phyloP scores from a whole-genome alignment of 2,113 vertebrate species.

The Scomber japonicus region DNA sequence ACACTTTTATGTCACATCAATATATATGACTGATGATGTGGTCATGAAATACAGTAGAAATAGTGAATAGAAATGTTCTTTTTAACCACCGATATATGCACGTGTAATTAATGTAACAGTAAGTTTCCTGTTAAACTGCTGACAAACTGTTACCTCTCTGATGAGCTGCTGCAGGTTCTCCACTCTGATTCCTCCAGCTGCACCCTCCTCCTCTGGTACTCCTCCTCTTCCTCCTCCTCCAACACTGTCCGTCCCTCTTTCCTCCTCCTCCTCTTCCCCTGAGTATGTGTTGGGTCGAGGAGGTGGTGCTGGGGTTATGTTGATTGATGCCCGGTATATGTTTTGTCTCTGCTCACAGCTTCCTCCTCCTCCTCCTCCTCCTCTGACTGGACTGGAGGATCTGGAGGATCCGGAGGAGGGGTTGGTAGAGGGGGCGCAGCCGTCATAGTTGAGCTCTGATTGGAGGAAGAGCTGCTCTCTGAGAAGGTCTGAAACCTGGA shows the following conservation, averaged over 20 bases:
- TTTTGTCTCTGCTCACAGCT: conserved; percentile 70
- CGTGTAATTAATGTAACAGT: too few relatives aligned
- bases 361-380: neutral
- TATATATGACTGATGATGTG: too few relatives aligned
- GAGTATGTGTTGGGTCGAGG: conserved; percentile 77
- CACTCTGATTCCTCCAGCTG: conserved; percentile 52
- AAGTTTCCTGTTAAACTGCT: too few relatives aligned
- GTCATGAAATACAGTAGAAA: too few relatives aligned
- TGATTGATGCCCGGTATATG: conserved; percentile 90
- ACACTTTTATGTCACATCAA: too few relatives aligned
- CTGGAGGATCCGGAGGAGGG: conserved; percentile 89
- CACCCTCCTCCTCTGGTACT: conserved; percentile 8
- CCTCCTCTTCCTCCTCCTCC: conserved; percentile 28
- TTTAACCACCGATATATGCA: too few relatives aligned
- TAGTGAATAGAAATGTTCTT: too few relatives aligned
- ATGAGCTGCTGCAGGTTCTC: conserved; percentile 92
- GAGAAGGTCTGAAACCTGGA: conserved; percentile 92
- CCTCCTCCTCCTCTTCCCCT: conserved; percentile 13
- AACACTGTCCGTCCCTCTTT: neutral
- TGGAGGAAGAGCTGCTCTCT: conserved; percentile 93
- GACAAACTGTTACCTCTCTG: conserved; percentile 85
- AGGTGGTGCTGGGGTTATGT: conserved; percentile 88
- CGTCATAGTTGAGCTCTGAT: conserved; percentile 88
- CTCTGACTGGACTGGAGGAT: conserved; percentile 85
- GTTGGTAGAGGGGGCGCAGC: conserved; percentile 70